A percentile compares a stretch with the other conserved stretches of the same genome.
Conservation (phyloP, 2,113 vertebrate genomes). For the Turdus rufiventris region DNA sequence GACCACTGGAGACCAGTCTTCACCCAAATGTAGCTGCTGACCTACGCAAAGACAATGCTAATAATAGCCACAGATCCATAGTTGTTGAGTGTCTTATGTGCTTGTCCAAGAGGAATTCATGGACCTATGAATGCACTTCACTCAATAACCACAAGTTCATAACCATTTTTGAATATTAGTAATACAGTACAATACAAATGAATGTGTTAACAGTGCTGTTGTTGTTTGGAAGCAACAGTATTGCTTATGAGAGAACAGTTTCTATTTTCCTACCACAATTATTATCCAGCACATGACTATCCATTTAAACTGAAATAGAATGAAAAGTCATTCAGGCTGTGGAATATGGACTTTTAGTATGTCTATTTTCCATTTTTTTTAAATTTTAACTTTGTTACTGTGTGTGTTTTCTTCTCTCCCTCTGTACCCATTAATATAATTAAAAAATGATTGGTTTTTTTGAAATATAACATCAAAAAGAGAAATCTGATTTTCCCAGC, state of each 20-base stretch:
- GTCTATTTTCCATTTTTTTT: background rate
- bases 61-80: background rate
- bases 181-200: constrained; percentile 11
- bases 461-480: constrained; percentile 10
- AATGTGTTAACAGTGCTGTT: background rate
- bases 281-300: background rate
- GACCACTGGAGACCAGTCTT: constrained; percentile 44
- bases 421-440: background rate
- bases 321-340: background rate
- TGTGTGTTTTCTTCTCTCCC: background rate
- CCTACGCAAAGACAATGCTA: background rate
- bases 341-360: background rate
- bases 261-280: constrained; percentile 29
- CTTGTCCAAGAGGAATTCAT: constrained; percentile 4
- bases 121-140: background rate
- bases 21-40: background rate
- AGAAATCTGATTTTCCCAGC: background rate
- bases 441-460: background rate
- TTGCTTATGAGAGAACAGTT: background rate
- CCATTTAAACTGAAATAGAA: constrained; percentile 31
- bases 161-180: background rate
- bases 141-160: constrained; percentile 6
- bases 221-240: constrained; percentile 12
- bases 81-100: background rate
- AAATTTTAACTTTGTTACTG: background rate